Conservation (phyloP, 2,113 vertebrate species). For the Xenopus laevis region DNA sequence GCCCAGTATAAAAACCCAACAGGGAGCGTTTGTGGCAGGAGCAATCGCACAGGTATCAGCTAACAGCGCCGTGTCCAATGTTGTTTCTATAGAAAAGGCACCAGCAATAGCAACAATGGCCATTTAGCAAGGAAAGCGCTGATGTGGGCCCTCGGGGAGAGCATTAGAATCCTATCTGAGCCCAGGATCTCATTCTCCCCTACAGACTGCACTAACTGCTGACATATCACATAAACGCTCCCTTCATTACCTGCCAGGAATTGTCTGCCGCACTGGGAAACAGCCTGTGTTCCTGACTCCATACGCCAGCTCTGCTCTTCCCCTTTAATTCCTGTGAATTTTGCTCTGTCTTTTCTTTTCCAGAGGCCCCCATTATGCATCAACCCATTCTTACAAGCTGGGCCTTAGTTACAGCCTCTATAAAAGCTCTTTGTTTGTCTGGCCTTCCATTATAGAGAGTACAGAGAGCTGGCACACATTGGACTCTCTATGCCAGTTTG, state of each 20-base stretch:
- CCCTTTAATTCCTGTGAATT: slow-evolving; percentile 68
- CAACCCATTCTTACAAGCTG: slow-evolving; percentile 63
- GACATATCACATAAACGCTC: slow-evolving; percentile 84
- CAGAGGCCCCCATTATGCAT: slow-evolving; percentile 53
- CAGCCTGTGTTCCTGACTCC: slow-evolving; percentile 67
- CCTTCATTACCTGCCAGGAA: slow-evolving; percentile 86
- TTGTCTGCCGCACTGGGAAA: slow-evolving; percentile 76
- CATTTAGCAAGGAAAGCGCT: slow-evolving; percentile 80
- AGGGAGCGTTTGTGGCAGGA: slow-evolving; percentile 44
- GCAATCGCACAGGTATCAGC: slow-evolving; percentile 93
- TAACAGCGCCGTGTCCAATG: slow-evolving; percentile 77
- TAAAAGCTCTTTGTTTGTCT: slow-evolving; percentile 72
- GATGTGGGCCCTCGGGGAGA: slow-evolving; percentile 71
- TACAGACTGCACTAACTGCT: slow-evolving; percentile 76
- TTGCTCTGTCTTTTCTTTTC: slow-evolving; percentile 64
- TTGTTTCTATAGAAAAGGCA: slow-evolving; percentile 67
- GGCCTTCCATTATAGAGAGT: slow-evolving; percentile 44
- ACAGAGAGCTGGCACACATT: slow-evolving; percentile 50
- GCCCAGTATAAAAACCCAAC: no score
- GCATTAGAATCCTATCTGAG: slow-evolving; percentile 73
- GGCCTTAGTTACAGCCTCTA: slow-evolving; percentile 61
- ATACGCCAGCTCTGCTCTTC: slow-evolving; percentile 70
- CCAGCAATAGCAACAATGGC: slow-evolving; percentile 72
- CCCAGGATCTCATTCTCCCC: slow-evolving; percentile 82
- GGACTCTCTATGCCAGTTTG: no score